Base-by-base conservation (phyloP, 2,113 vertebrate species). In the Ciconia boyciana region DNA sequence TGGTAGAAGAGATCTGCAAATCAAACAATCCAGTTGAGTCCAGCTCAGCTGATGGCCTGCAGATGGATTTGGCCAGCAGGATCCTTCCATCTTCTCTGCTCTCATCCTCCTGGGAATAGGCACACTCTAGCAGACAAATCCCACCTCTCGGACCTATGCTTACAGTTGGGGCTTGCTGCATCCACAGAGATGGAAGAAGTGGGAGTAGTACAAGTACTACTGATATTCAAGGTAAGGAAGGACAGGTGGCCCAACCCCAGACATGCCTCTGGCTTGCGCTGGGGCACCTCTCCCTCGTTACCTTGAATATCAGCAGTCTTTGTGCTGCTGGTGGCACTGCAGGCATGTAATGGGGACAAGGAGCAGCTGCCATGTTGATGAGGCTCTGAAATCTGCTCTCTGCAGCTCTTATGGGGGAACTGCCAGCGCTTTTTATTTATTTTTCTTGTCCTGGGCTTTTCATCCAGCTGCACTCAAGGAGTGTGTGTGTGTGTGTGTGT, bases 201-300 rank as follows among this genome's bases (percentile, higher is more conserved):
- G 4, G 20, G 39, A 65, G 31, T 20, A 57, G 25, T 16, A 16
- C 13, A 68, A 86, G 48, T 54, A 71, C 70, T 28, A 32, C 70
- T 55, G 44, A 43, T 36, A 28, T 16, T 60, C 39, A 55, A 29
- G 10, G 24, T 20, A 14, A 36, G 28, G 70, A 26, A 29, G 32
- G 13, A 58, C 10, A 69, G 54, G 17, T 72, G 43, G 8, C 15
- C 65, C 21, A 83, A 7, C 1, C 6, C 21, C 26, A 83, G 49
- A 20, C 0, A 1, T 28, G 7, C 11, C 12, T 83, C 49, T 51
- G 49, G 2, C 31, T 41, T 26, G n/a, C 29, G 5, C 3, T 68
- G 29, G 18, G 46, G 9, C 13, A 24, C 6, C 2, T 82, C 22
- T 62, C n/a, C 60, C 20, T 44, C 68, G 24, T 68, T 46, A 34